phyloP scores from a whole-genome alignment of 2,888 invertebrate genomes.

The Oeneis ivallda region DNA sequence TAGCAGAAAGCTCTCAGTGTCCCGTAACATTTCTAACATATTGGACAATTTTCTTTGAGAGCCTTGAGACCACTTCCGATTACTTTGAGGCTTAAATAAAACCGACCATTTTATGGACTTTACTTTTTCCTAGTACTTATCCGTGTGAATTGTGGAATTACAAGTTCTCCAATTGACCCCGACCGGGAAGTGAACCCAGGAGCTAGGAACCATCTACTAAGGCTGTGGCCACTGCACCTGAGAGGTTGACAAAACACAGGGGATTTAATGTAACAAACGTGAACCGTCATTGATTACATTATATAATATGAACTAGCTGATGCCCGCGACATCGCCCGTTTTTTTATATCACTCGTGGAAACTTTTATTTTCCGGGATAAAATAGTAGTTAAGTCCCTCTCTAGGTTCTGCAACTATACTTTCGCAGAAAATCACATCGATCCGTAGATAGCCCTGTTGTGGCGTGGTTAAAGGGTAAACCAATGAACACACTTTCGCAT shows the following conservation, averaged over 20 bases:
- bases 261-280: no score
- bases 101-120: not conserved
- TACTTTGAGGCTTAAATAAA: slow-evolving; percentile 24
- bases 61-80: slow-evolving; percentile 29
- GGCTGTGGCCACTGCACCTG: not conserved
- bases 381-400: no score
- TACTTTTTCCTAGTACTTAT: not conserved
- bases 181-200: not conserved
- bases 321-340: no score
- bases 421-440: no score
- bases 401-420: no score
- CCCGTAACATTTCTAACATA: slow-evolving; percentile 47
- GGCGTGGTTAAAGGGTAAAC: no score
- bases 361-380: no score
- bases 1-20: slow-evolving; percentile 53
- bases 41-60: slow-evolving; percentile 42
- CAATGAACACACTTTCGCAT: no score
- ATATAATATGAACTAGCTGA: no score
- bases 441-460: no score
- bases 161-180: not conserved
- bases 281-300: not conserved
- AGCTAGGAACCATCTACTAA: not conserved
- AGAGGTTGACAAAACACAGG: not conserved
- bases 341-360: no score
- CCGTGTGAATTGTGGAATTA: not conserved